Base-by-base conservation (phyloP, 2,797 vertebrate genomes). In the Rhabdophis nuchalis region DNA sequence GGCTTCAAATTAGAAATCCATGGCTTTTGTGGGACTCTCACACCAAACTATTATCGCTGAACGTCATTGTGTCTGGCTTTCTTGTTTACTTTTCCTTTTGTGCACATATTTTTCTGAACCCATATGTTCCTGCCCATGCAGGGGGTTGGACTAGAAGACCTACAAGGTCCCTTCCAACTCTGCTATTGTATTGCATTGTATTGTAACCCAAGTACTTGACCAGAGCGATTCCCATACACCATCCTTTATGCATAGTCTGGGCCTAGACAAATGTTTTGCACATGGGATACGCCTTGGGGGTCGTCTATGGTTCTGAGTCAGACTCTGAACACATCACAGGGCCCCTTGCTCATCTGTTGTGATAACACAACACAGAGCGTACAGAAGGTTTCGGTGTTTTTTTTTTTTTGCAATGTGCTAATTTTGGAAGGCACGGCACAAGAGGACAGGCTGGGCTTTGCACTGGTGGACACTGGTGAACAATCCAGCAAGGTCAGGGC, bases 1-100 rank as follows among this genome's bases (percentile, higher is more conserved):
- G 96, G 96, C 95, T 96, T 95, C 96, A 97, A 97, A 97, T 97
- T 96, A 98, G 96, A 96, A 97, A 97, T 97, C 96, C 93, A 95
- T 96, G 95, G 95, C 91, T 92, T 96, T 96, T 94, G 13, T 90
- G 90, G 93, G 95, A 41, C 92, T 91, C 4, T 61, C 92, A 94
- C 93, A 92, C 93, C 87, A 61, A 91, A 87, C 90, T 87, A 94
- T 95, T 93, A 95, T 93, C 32, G 90, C 72, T 32, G 57, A 94
- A 92, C 92, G 82, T 4, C 60, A 32, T 57, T 91, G 88, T 91
- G 93, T 93, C 89, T 91, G 93, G 93, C 36, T 93, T 58, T 92
- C 93, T 89, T 61, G 57, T 89, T 88, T 88, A 56, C 89, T 93
- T 88, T 85, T 57, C 68, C n/a, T 92, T 87, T 89, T n/a, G 58